Base-by-base conservation (phyloP, 1,140 invertebrate genomes). In the Pseudachorutes palmiensis region DNA sequence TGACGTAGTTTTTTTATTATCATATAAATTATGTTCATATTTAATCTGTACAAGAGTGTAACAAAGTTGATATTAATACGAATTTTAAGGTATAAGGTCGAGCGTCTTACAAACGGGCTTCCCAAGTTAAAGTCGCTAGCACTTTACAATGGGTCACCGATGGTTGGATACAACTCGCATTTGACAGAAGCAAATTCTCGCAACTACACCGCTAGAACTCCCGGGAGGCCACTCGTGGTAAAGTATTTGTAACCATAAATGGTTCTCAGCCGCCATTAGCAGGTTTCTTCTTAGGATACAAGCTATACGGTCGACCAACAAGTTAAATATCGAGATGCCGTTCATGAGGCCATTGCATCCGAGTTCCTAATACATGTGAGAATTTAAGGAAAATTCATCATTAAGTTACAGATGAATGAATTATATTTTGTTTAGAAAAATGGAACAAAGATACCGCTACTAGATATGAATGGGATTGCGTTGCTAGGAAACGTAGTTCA, bases 401-500 rank as follows among this genome's bases (percentile, higher is more conserved):
- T n/a, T n/a, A n/a, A n/a, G n/a, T n/a, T n/a, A n/a, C n/a, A n/a
- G 5, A 41, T 41, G 36, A 5, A 9, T 41, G 36, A 41, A 9
- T 41, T 41, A 5, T 41, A 9, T 9, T 41, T 41, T 41, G 5
- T 41, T 9, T 19, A 41, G 36, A 41, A 41, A 41, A 41, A 41
- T 19, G 36, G 36, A 41, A 41, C 36, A 5, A 41, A 41, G 19
- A 41, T 41, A 5, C 19, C 36, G 19, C 36, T 41, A 9, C 36
- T 33, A 12, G 19, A 2, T 1, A 33, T 62, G 33, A 45, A 45
- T 41, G 22, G 24, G 24, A 65, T 31, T 66, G 2, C 19, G 14
- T 19, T 66, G 70, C 57, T 19, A 45, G 77, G 76, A 75, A 76
- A 71, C 74, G 73, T 41, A 19, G 19, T 41, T 9, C 5, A 41